Evolutionary conservation across 2,113 vertebrate species (phyloP).

Genomic region (Gnathonemus echidnorhynchus): DNA sequence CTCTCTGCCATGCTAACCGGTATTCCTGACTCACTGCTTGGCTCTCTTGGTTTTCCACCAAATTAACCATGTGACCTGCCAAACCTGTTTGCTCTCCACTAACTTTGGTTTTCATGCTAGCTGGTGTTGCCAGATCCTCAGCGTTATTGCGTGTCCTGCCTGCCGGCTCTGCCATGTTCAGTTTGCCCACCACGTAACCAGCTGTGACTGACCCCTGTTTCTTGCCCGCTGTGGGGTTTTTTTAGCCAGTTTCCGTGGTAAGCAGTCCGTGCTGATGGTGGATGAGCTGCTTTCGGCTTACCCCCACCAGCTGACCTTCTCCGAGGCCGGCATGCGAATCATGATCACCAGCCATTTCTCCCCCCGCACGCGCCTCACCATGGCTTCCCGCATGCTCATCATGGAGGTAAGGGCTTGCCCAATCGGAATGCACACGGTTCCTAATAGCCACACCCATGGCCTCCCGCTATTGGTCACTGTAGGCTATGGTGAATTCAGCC

Average conservation of each 20-base stretch:
- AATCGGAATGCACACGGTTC: too few relatives aligned
- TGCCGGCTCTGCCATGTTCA: not conserved
- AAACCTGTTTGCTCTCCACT: not conserved
- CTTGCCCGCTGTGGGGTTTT: not conserved
- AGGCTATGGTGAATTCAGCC: not conserved
- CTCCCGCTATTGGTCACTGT: not conserved
- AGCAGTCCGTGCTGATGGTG: conserved; percentile 92
- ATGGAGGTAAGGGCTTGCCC: conserved; percentile 69
- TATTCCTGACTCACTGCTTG: not conserved
- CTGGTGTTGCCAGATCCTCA: not conserved
- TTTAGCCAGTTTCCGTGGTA: conserved; percentile 81
- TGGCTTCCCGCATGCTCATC: conserved; percentile 98
- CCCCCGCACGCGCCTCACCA: conserved; percentile 92
- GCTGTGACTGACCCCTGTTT: not conserved
- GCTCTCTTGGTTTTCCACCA: not conserved
- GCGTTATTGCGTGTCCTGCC: not conserved
- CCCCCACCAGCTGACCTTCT: conserved; percentile 94
- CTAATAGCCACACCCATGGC: not conserved
- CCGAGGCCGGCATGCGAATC: conserved; percentile 91
- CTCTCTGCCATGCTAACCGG: not conserved
- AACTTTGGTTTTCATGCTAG: not conserved
- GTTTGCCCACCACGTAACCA: not conserved
- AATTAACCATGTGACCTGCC: not conserved
- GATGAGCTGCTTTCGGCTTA: conserved; percentile 92
- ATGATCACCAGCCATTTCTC: conserved; percentile 99